Evolutionary conservation across 2,797 vertebrate species (phyloP).

Genomic region (Chaunax sp.): DNA sequence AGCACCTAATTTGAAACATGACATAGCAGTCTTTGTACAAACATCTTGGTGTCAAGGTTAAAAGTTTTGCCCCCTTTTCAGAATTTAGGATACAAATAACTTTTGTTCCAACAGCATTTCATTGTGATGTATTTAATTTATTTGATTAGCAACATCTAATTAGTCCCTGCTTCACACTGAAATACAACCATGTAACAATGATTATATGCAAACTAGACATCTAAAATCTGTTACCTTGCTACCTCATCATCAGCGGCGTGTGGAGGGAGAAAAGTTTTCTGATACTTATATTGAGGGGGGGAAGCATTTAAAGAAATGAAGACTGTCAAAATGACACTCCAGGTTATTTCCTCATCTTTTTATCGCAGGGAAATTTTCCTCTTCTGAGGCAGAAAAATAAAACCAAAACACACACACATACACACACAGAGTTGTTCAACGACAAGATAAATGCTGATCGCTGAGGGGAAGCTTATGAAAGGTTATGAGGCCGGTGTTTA

Average conservation of each 20-base stretch:
- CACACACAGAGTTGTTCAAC: constrained; percentile 4
- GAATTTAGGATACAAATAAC: no score
- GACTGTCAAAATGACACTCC: constrained; percentile 29
- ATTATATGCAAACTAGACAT: no score
- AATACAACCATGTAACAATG: no score
- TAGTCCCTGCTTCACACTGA: no score
- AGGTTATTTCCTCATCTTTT: constrained; percentile 45
- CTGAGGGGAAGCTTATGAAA: constrained; percentile 63
- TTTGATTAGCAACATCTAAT: no score
- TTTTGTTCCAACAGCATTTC: no score
- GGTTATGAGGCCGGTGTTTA: constrained; percentile 64
- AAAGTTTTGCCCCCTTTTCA: no score
- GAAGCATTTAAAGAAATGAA: constrained; percentile 8
- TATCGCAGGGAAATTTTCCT: constrained; percentile 12
- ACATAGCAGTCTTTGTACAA: no score
- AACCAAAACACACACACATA: constrained; percentile 23
- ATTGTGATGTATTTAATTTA: no score
- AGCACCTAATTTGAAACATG: no score
- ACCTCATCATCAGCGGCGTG: background rate
- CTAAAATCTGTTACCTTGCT: background rate
- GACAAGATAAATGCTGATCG: constrained; percentile 33
- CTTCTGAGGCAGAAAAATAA: constrained; percentile 14
- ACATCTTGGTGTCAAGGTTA: no score
- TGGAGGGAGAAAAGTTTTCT: constrained; percentile 1
- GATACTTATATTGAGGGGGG: background rate